phyloP scores from a whole-genome alignment of 2,797 vertebrate species.

The Masticophis lateralis region DNA sequence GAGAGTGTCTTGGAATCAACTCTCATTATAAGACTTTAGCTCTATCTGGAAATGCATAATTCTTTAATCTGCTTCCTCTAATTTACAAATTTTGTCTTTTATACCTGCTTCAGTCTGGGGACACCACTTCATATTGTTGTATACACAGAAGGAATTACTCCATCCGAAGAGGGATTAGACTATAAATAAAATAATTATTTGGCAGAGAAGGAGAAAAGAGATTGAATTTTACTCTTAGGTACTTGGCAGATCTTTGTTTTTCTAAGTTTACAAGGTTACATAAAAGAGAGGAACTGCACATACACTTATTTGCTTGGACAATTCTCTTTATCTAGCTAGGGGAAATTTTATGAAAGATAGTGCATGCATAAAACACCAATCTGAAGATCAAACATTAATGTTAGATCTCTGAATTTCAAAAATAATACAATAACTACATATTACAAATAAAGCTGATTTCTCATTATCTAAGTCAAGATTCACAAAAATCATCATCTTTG shows the following conservation, averaged over 20 bases:
- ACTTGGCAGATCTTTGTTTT: not conserved
- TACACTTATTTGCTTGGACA: not conserved
- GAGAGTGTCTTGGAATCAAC: not conserved
- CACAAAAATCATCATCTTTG: conserved; percentile 1
- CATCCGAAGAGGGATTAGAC: not conserved
- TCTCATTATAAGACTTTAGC: not conserved
- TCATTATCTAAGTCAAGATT: not conserved
- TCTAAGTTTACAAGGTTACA: not conserved
- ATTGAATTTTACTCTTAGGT: not conserved
- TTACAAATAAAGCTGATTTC: conserved; percentile 19
- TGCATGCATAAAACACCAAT: not conserved
- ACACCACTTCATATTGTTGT: not conserved
- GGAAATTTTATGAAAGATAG: not conserved
- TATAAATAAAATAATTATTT: conserved; percentile 7
- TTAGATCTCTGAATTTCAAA: not conserved
- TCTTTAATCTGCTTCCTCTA: not conserved
- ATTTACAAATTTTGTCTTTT: not conserved
- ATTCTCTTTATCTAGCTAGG: not conserved
- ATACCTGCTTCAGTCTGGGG: not conserved
- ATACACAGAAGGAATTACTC: not conserved
- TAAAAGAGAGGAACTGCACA: not conserved
- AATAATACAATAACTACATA: not conserved
- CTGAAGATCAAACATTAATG: not conserved
- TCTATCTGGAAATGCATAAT: not conserved
- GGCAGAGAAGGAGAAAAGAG: not conserved